Evolutionary conservation across 2,797 vertebrate genomes (phyloP).

Genomic region (Spinibarbus caldwelli): DNA sequence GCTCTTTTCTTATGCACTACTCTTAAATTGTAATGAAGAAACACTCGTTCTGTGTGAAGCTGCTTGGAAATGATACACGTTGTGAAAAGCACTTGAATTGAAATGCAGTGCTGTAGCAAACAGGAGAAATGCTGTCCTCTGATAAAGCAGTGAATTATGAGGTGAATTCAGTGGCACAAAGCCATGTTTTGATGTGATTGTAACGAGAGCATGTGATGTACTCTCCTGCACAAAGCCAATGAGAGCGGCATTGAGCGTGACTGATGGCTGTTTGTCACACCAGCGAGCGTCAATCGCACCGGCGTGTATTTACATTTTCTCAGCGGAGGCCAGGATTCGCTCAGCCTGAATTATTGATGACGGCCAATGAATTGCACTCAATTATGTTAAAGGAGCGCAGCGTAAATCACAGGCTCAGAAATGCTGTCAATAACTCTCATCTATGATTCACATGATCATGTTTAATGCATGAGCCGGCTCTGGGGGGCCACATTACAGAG

Average conservation of each 20-base stretch:
- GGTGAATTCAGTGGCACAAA: neutral
- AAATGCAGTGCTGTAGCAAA: neutral
- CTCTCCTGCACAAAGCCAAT: conserved; percentile 76
- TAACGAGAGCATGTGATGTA: conserved; percentile 72
- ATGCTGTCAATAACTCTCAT: conserved; percentile 70
- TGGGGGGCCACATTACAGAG: conserved; percentile 53
- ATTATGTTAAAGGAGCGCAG: conserved; percentile 68
- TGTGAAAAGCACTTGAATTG: neutral
- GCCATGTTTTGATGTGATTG: neutral
- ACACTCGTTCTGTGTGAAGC: neutral
- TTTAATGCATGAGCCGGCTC: conserved; percentile 72
- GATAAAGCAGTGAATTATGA: neutral
- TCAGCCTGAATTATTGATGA: conserved; percentile 78
- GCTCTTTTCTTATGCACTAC: neutral
- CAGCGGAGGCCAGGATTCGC: conserved; percentile 67
- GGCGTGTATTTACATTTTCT: conserved; percentile 66
- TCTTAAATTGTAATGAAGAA: neutral
- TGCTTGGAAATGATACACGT: neutral
- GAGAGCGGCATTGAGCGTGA: conserved; percentile 78
- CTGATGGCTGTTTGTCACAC: conserved; percentile 80
- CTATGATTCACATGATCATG: conserved; percentile 71
- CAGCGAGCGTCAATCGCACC: conserved; percentile 21
- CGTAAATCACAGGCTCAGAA: conserved; percentile 71
- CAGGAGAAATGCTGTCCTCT: neutral
- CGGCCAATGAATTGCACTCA: conserved; percentile 72